Evolutionary conservation across 2,113 vertebrate species (phyloP).

Genomic region (Sphyrna mokarran): DNA sequence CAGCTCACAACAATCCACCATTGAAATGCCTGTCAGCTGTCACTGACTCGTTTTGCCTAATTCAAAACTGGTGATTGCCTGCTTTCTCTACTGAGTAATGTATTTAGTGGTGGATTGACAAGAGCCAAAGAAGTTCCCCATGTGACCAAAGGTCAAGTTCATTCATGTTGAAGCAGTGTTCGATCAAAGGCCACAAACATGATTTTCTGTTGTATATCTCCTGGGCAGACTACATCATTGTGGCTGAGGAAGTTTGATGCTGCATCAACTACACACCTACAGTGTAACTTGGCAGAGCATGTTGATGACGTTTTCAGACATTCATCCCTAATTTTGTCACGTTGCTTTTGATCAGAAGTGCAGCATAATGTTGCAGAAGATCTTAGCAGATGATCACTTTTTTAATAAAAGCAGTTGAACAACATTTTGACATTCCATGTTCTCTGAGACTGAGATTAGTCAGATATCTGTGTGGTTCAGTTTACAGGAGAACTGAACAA

Average conservation of each 20-base stretch:
- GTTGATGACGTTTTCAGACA: neutral
- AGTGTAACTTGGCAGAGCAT: neutral
- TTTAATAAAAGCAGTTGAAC: neutral
- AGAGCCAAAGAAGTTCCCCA: neutral
- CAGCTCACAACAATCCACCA: neutral
- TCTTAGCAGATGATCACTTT: neutral
- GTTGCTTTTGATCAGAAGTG: neutral
- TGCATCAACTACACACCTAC: neutral
- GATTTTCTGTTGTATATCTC: neutral
- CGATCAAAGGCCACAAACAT: neutral
- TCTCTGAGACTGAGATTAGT: neutral
- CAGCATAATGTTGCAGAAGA: neutral
- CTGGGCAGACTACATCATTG: neutral
- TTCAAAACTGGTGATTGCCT: neutral
- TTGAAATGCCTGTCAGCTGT: neutral
- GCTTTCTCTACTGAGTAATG: neutral
- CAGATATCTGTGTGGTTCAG: neutral
- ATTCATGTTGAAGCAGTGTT: neutral
- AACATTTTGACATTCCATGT: too few species aligned
- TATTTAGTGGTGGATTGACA: neutral
- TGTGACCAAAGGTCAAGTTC: neutral
- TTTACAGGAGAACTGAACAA: neutral
- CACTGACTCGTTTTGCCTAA: neutral
- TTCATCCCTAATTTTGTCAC: neutral
- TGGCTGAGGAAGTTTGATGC: neutral